These are phyloP conservation scores for Drosophila meridiana DNA, from an alignment of 2,888 invertebrate species.

Conservation along the genomic window DNA sequence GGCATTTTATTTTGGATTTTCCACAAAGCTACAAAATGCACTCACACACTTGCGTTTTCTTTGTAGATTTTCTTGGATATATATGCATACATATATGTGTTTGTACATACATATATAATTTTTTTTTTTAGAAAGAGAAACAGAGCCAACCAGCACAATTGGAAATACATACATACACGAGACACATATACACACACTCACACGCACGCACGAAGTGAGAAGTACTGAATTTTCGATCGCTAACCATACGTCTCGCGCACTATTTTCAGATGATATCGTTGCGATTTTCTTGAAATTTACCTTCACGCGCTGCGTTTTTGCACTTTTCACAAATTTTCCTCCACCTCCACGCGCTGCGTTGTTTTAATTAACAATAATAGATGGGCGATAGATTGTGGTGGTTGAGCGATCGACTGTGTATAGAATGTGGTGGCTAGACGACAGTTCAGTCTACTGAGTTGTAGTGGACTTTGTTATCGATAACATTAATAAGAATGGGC, in stretches of 20 bases:
- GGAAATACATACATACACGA: conserved; percentile 69
- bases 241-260: conserved; percentile 61
- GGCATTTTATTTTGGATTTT: conserved; percentile 64
- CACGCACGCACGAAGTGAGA: conserved; percentile 44
- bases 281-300: conserved; percentile 52
- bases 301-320: conserved; percentile 59
- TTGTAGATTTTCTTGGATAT: conserved; percentile 49
- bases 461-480: conserved; percentile 25
- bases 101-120: conserved; percentile 25
- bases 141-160: conserved; percentile 70
- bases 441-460: conserved; percentile 18
- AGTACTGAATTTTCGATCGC: conserved; percentile 62
- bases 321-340: conserved; percentile 66
- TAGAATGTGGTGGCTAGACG: conserved; percentile 24
- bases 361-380: conserved; percentile 66
- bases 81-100: conserved; percentile 13
- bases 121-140: conserved; percentile 60
- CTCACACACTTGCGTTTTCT: conserved; percentile 53
- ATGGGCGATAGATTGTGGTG: conserved; percentile 59
- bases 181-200: conserved; percentile 36
- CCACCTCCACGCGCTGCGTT: conserved; percentile 65
- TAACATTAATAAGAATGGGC: neutral
- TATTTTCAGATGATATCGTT: conserved; percentile 43
- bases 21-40: conserved; percentile 48
- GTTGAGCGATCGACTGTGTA: conserved; percentile 41